These are phyloP conservation scores for Physeter macrocephalus DNA, from an alignment of 2,113 vertebrate genomes.

Conservation along the genomic window DNA sequence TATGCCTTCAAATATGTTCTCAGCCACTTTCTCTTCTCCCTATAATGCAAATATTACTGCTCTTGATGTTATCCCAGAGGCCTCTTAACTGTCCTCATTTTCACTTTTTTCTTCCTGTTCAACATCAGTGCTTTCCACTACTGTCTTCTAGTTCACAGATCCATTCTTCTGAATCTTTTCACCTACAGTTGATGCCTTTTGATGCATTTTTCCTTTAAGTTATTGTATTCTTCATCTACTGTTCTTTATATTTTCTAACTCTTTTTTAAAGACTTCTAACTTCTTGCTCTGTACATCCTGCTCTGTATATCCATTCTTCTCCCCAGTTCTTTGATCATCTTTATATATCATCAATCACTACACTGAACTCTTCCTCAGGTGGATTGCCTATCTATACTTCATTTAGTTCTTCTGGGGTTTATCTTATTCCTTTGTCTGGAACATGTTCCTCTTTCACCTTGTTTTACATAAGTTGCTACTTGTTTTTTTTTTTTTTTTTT, in stretches of 20 bases:
- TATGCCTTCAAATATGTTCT: not conserved
- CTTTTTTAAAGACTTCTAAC: not conserved
- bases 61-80: not conserved
- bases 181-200: not conserved
- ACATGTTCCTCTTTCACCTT: not conserved
- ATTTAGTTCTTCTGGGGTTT: not conserved
- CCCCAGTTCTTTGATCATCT: not conserved
- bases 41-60: not conserved
- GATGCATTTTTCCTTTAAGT: not conserved
- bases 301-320: not conserved
- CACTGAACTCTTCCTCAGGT: not conserved
- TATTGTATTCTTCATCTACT: not conserved
- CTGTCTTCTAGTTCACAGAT: not conserved
- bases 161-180: not conserved
- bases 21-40: not conserved
- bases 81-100: not conserved
- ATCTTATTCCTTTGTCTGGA: not conserved
- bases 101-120: not conserved
- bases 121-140: not conserved
- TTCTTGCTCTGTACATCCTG: not conserved
- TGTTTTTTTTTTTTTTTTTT: too few species aligned
- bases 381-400: not conserved
- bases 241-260: not conserved
- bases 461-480: not conserved
- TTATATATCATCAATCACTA: not conserved